These are phyloP conservation scores for Tychaedon coryphoeus DNA, from an alignment of 2,113 vertebrate genomes.

Conservation along the genomic window DNA sequence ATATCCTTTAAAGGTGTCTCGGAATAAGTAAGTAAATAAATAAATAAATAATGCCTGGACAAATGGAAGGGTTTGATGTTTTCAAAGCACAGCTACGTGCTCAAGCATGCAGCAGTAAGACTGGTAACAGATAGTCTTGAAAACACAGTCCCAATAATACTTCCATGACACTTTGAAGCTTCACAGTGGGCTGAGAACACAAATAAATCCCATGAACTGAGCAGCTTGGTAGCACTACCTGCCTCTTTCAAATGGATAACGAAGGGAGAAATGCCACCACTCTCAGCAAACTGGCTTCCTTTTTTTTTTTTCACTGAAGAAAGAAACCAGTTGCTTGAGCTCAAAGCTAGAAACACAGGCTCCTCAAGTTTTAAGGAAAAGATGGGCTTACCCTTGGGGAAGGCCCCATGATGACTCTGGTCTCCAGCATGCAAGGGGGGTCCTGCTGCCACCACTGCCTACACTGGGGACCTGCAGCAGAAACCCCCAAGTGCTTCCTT, in stretches of 20 bases:
- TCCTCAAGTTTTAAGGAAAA: background rate
- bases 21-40: background rate
- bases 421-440: background rate
- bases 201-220: background rate
- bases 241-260: background rate
- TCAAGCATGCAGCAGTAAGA: background rate
- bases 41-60: background rate
- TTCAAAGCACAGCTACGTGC: background rate
- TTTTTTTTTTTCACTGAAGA: background rate
- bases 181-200: background rate
- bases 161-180: background rate
- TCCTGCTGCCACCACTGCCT: rapidly evolving
- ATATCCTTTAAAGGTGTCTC: background rate
- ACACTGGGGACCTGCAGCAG: rapidly evolving
- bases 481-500: rapidly evolving
- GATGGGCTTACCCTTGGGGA: background rate
- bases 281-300: background rate
- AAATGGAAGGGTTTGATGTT: background rate
- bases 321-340: background rate
- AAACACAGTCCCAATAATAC: background rate
- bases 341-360: background rate
- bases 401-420: background rate
- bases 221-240: background rate
- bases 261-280: rapidly evolving
- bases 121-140: background rate